A percentile compares a stretch with the other conserved stretches of the same genome.
phyloP scores from a whole-genome alignment of 2,797 vertebrate species.

The Chrysocyon brachyurus region DNA sequence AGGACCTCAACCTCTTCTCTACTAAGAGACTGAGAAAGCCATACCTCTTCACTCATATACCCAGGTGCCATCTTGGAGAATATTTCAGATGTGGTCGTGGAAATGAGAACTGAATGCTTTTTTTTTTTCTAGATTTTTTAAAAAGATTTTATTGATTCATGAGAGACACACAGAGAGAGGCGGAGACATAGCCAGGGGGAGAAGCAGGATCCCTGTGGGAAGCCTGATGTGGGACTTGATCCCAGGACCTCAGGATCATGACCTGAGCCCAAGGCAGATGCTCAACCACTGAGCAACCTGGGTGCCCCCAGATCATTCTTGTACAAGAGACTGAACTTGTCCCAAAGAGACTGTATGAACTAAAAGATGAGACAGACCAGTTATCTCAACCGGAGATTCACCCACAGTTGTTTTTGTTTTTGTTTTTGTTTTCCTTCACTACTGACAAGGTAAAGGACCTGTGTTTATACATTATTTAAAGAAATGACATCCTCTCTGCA shows the following conservation, averaged over 20 bases:
- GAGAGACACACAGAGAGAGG: too few relatives aligned
- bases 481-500: background rate
- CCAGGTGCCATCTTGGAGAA: background rate
- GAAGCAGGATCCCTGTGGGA: too few relatives aligned
- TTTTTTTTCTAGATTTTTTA: too few relatives aligned
- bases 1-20: background rate
- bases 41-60: background rate
- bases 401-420: background rate
- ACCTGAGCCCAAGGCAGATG: too few relatives aligned
- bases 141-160: too few relatives aligned
- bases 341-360: background rate
- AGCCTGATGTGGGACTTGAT: too few relatives aligned
- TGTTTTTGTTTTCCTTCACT: background rate
- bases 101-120: background rate
- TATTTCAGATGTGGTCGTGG: background rate
- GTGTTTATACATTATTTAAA: slow-evolving; percentile 48
- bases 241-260: too few relatives aligned
- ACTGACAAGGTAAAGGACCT: slow-evolving; percentile 4
- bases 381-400: background rate
- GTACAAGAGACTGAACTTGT: background rate
- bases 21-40: background rate
- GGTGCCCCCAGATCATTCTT: background rate
- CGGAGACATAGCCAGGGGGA: too few relatives aligned
- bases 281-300: too few relatives aligned
- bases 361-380: background rate